phyloP scores from a whole-genome alignment of 2,113 vertebrate species.

The Crotalus horridus region DNA sequence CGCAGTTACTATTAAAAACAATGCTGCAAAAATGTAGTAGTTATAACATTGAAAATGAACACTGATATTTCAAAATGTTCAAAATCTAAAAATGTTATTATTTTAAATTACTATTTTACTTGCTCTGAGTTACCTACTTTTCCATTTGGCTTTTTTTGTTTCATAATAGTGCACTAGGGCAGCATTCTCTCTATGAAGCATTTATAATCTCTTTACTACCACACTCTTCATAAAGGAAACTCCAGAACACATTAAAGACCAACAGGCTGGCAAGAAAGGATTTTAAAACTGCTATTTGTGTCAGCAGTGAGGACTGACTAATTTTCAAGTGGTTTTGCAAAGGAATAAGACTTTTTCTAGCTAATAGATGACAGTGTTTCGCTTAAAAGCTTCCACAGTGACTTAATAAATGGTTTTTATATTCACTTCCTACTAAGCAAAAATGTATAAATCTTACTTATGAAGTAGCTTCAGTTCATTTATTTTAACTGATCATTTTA shows the following conservation, averaged over 20 bases:
- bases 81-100: background rate
- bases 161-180: background rate
- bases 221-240: background rate
- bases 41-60: background rate
- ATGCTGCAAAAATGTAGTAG: background rate
- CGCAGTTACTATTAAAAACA: background rate
- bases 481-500: conserved; percentile 51
- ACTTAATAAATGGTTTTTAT: conserved; percentile 49
- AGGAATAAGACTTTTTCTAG: conserved; percentile 16
- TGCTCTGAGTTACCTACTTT: background rate
- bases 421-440: conserved; percentile 31
- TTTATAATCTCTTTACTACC: background rate
- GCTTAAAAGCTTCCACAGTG: conserved; percentile 64
- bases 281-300: background rate
- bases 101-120: background rate
- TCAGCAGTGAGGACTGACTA: background rate
- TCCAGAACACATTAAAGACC: background rate
- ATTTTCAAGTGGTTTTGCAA: background rate
- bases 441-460: conserved; percentile 49
- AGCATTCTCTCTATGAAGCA: background rate
- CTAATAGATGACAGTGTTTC: conserved; percentile 41
- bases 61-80: background rate
- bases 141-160: background rate
- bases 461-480: conserved; percentile 38
- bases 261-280: background rate